phyloP scores from a whole-genome alignment of 1,140 invertebrate species.

The Trachymyrmex septentrionalis region DNA sequence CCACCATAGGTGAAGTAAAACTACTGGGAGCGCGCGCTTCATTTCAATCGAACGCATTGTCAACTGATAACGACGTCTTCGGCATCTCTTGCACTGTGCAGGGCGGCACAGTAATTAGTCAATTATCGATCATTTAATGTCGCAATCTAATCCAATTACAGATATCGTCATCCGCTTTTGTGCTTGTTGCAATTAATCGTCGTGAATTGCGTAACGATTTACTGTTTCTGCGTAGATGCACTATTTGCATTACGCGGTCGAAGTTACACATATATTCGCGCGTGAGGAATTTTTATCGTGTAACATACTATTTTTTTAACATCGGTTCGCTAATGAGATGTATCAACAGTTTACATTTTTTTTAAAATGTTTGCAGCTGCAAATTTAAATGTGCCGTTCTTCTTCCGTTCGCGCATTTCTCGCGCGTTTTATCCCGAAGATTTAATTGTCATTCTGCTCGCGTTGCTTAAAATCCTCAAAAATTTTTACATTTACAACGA shows the following conservation, averaged over 20 bases:
- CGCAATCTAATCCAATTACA: conserved; percentile 80
- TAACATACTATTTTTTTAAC: conserved; percentile 14
- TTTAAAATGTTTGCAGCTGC: neutral
- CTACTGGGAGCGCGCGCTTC: conserved; percentile 70
- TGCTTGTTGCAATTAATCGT: conserved; percentile 35
- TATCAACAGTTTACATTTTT: neutral
- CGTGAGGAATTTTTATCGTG: neutral
- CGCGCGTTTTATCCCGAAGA: neutral
- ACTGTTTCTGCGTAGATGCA: neutral
- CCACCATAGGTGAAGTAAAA: conserved; percentile 72
- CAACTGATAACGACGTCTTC: conserved; percentile 62
- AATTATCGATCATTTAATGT: conserved; percentile 72
- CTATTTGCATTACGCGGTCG: neutral
- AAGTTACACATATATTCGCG: neutral
- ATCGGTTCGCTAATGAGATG: neutral
- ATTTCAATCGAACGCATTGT: conserved; percentile 72
- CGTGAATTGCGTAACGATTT: conserved; percentile 53
- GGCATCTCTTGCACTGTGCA: conserved; percentile 14
- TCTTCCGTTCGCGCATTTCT: neutral
- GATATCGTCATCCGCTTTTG: conserved; percentile 62
- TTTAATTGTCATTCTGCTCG: neutral
- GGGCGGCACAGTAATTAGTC: conserved; percentile 72
- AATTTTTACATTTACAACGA: too few species aligned
- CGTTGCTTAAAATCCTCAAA: too few species aligned
- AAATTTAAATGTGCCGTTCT: neutral